phyloP scores from a whole-genome alignment of 2,797 vertebrate genomes.

The Phalanger gymnotis region DNA sequence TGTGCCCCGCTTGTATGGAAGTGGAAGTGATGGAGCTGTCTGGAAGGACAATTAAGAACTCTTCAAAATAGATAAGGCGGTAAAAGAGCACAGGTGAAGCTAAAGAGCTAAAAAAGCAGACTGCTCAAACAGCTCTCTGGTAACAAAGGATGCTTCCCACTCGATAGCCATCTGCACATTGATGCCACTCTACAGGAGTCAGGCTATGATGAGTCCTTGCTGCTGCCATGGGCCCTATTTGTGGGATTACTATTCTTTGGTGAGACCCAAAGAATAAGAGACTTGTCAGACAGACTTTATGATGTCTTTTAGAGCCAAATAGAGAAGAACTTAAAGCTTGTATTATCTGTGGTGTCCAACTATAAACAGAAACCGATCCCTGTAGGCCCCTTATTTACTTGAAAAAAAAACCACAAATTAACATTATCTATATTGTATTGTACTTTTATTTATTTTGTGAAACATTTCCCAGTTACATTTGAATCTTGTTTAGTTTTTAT shows the following conservation, averaged over 20 bases:
- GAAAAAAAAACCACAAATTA: background rate
- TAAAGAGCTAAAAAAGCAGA: too few relatives aligned
- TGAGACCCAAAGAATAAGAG: background rate
- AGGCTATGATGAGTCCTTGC: background rate
- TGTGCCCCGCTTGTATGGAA: background rate
- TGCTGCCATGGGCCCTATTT: background rate
- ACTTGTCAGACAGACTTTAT: background rate
- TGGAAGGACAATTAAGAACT: background rate
- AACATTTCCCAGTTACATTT: background rate
- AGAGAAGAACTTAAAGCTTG: background rate
- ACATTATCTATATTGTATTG: background rate
- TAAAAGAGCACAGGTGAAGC: background rate
- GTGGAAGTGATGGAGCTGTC: background rate
- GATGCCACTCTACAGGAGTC: background rate
- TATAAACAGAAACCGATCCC: background rate
- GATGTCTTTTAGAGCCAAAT: background rate
- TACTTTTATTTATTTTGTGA: background rate
- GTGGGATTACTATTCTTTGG: background rate
- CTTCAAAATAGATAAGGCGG: background rate
- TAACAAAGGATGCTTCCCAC: background rate
- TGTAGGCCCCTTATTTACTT: background rate
- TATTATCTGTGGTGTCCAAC: background rate
- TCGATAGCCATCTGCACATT: background rate
- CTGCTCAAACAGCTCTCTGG: background rate
- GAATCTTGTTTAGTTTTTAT: background rate